A percentile compares a stretch with the other conserved stretches of the same genome.
These are phyloP conservation scores for Melikaiella ostensackeni DNA, from an alignment of 2,888 invertebrate genomes.

Conservation along the genomic window DNA sequence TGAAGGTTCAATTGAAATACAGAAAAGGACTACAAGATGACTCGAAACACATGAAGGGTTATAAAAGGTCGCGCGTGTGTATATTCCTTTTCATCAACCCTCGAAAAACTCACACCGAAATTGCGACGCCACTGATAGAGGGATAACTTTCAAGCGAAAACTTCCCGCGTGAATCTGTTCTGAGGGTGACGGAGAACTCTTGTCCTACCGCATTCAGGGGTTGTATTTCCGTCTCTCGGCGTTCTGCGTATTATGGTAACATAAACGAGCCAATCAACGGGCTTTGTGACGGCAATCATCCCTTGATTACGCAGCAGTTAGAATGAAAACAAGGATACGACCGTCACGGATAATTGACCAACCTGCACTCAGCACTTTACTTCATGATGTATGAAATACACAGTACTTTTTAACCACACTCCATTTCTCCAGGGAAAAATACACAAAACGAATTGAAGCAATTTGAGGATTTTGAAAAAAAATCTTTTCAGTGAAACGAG, in stretches of 20 bases:
- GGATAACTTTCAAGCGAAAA: conserved; percentile 36
- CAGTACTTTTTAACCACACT: neutral
- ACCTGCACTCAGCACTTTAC: conserved; percentile 21
- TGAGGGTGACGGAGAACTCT: conserved; percentile 45
- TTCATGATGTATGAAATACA: neutral
- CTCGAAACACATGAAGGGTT: neutral
- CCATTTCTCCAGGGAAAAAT: neutral
- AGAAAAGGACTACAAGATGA: neutral
- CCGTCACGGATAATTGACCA: conserved; percentile 44
- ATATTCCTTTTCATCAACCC: conserved; percentile 25
- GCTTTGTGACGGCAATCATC: conserved; percentile 71
- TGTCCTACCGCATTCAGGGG: conserved; percentile 42
- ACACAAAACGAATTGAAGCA: neutral
- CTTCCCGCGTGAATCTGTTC: conserved; percentile 47
- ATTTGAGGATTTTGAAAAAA: neutral
- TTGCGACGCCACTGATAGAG: conserved; percentile 30
- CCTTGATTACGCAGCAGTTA: conserved; percentile 70
- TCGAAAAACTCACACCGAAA: conserved; percentile 4
- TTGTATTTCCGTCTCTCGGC: conserved; percentile 42
- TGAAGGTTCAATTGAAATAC: conserved; percentile 3
- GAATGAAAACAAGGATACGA: conserved; percentile 59
- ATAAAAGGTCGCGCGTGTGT: neutral
- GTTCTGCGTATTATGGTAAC: conserved; percentile 58
- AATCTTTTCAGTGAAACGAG: neutral
- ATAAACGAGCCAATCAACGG: conserved; percentile 74